Evolutionary conservation across 2,888 invertebrate genomes (phyloP), one percentile per base, ranked within the genome.

Genomic region (Trichogramma dendrolimi): DNA sequence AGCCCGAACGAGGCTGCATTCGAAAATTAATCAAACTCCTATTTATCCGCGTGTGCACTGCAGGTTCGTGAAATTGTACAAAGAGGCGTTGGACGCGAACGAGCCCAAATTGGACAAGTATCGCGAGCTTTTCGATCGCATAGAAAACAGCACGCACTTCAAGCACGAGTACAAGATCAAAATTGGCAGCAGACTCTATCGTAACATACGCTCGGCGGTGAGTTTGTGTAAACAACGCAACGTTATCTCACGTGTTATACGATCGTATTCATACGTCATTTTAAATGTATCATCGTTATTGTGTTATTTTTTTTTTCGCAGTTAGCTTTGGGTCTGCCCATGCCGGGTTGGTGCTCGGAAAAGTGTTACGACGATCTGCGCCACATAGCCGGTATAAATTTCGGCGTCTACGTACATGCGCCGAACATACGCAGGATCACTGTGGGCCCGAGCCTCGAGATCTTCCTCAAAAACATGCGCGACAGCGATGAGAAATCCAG

Each of bases 291-390:
- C 27, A 27, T 27, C 27, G 27, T 1, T 2, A 27, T 27, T 27
- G 27, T 27, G 2, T 27, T 27, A 3, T 27, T 27, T 27, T 27
- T 27, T 27, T 27, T 2, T 27, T 27, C 27, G 27, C 27, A 27
- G 27, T 27, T 27, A 27, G 27, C 27, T 2, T 27, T 40, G 39
- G 40, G 11, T 8, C 40, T 47, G 14, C 11, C 46, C 4, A 5
- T 55, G 4, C 72, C 72, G 0, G 62, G 66, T 8, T 72, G 72
- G 72, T 68, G 61, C 6, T 68, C 69, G 6, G 60, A 69, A 1
- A 60, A 68, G 1, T 11, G 68, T 38, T 66, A 55, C 3, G 11
- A 27, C 5, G 55, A 63, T 5, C 51, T 72, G 43, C 38, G 65
- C 10, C 48, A 66, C 0, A 1, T 66, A 2, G 47, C 63, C 1